These are phyloP conservation scores for Neoseiulus cucumeris DNA, from an alignment of 1,140 invertebrate genomes.

Conservation along the genomic window DNA sequence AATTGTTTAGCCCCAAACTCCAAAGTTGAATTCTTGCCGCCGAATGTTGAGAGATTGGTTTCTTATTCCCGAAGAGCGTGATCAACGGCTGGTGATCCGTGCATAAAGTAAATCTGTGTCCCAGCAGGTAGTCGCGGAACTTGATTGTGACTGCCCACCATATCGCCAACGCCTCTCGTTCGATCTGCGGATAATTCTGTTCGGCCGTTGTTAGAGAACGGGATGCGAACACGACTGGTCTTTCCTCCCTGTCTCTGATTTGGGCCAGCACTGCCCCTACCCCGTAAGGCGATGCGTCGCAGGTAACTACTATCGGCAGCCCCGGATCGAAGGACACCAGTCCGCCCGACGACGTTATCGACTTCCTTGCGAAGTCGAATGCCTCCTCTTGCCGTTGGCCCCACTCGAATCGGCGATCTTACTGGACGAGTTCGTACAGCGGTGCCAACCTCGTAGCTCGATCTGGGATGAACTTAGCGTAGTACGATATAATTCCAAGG, in stretches of 20 bases:
- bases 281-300: constrained; percentile 31
- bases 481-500: constrained; percentile 24
- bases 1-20: too few relatives aligned
- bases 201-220: constrained; percentile 28
- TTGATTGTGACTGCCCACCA: constrained; percentile 26
- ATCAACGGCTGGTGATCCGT: constrained; percentile 32
- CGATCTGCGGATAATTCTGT: constrained; percentile 31
- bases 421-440: constrained; percentile 23
- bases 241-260: constrained; percentile 25
- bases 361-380: background rate
- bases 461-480: constrained; percentile 28
- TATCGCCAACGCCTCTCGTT: constrained; percentile 32
- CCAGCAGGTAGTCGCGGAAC: constrained; percentile 29
- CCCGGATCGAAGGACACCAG: constrained; percentile 27
- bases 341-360: background rate
- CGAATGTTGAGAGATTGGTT: constrained; percentile 19
- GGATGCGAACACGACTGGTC: constrained; percentile 29
- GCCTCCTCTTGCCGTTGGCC: background rate
- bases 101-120: constrained; percentile 27
- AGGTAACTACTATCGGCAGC: constrained; percentile 26
- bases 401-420: constrained; percentile 8
- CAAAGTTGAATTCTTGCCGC: too few relatives aligned
- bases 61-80: constrained; percentile 24
- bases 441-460: constrained; percentile 24
- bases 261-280: constrained; percentile 32